These are phyloP conservation scores for Carapus acus DNA, from an alignment of 2,797 vertebrate genomes.

Conservation along the genomic window DNA sequence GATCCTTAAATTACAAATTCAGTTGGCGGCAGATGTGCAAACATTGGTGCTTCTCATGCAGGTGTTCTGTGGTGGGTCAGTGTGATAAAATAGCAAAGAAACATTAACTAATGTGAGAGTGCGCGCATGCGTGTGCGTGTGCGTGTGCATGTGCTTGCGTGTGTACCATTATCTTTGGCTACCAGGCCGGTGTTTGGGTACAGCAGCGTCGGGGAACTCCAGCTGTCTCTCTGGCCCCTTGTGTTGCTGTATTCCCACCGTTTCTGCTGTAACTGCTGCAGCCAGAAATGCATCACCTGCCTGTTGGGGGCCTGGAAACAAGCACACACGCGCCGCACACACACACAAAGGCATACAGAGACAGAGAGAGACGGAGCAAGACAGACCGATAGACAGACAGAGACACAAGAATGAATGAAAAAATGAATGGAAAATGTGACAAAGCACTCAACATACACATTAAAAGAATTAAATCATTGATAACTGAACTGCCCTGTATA, in stretches of 20 bases:
- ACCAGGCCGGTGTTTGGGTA: slow-evolving; percentile 83
- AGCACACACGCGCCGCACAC: slow-evolving; percentile 2
- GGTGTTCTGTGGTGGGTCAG: slow-evolving; percentile 13
- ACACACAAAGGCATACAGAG: not conserved
- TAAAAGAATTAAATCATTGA: too few species aligned
- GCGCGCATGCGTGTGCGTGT: not conserved
- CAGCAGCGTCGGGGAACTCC: slow-evolving; percentile 68
- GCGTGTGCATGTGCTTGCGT: slow-evolving; percentile 3
- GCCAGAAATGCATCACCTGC: slow-evolving; percentile 92
- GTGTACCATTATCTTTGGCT: slow-evolving; percentile 83
- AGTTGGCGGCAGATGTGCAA: too few species aligned
- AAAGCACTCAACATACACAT: too few species aligned
- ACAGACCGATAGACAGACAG: too few species aligned
- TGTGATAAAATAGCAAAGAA: not conserved
- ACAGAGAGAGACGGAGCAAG: too few species aligned
- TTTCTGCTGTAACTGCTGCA: slow-evolving; percentile 95
- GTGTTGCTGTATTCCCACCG: slow-evolving; percentile 92
- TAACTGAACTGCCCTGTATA: too few species aligned
- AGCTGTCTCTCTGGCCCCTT: slow-evolving; percentile 76
- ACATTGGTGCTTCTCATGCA: slow-evolving; percentile 16
- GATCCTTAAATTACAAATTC: too few species aligned
- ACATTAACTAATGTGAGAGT: not conserved
- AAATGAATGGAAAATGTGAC: too few species aligned
- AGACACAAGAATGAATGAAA: too few species aligned
- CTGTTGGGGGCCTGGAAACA: slow-evolving; percentile 79